Conservation (phyloP, 2,113 vertebrate species). For the Tringa solitaria region DNA sequence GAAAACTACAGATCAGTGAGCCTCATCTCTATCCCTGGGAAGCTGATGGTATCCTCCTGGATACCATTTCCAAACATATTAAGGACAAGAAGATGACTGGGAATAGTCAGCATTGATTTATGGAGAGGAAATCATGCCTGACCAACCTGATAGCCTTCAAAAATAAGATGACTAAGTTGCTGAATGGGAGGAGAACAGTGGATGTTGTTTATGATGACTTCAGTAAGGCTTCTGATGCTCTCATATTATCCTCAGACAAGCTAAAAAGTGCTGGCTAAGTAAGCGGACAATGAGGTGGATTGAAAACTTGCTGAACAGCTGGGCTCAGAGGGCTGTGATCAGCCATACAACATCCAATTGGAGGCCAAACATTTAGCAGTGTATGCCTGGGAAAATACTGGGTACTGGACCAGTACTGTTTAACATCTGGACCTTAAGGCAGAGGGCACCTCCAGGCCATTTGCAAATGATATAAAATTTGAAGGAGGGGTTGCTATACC, state of each 20-base stretch:
- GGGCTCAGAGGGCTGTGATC: neutral
- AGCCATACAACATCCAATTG: neutral
- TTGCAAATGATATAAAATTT: neutral
- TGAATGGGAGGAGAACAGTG: neutral
- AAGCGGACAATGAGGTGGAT: neutral
- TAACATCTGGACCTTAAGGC: neutral
- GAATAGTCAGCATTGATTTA: neutral
- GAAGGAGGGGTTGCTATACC: neutral
- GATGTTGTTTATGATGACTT: neutral
- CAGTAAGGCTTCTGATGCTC: neutral
- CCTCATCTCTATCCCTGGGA: neutral
- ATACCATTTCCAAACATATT: neutral
- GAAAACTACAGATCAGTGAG: neutral
- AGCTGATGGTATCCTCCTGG: neutral
- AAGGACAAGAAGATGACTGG: neutral
- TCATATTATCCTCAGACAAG: neutral
- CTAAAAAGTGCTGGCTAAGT: neutral
- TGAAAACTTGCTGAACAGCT: neutral
- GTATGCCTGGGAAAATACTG: accelerated
- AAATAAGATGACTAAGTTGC: neutral
- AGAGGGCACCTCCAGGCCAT: accelerated
- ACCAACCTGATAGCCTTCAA: neutral
- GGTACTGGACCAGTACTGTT: neutral
- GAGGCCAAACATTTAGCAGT: neutral
- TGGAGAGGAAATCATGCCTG: neutral